Conservation (phyloP, 2,797 vertebrate genomes). For the Gobio occitaniae region DNA sequence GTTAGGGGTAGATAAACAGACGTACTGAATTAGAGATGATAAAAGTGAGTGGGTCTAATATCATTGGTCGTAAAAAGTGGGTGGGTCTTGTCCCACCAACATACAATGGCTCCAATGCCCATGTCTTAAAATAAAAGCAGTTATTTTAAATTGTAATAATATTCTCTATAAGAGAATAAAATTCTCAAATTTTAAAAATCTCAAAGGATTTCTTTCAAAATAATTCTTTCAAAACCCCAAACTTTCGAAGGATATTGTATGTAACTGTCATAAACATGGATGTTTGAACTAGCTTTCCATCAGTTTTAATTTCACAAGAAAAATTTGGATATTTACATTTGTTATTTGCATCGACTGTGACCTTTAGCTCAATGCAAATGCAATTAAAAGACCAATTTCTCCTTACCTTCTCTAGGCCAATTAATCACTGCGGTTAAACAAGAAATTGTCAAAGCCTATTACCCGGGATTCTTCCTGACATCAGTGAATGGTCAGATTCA, state of each 20-base stretch:
- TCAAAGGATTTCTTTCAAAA: background rate
- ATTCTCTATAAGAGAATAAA: no score
- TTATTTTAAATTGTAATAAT: no score
- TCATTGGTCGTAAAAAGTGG: no score
- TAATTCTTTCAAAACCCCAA: background rate
- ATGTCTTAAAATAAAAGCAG: background rate
- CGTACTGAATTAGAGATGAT: no score
- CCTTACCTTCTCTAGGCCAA: conserved; percentile 78
- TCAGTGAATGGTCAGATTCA: conserved; percentile 84
- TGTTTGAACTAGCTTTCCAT: background rate
- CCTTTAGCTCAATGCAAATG: conserved; percentile 10
- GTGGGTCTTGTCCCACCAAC: no score
- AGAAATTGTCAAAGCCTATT: conserved; percentile 83
- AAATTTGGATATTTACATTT: background rate
- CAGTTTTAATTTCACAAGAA: background rate
- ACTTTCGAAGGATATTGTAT: background rate
- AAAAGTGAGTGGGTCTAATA: no score
- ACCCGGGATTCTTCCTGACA: conserved; percentile 86
- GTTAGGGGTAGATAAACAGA: no score
- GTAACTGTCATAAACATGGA: background rate
- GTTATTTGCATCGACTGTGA: conserved; percentile 5
- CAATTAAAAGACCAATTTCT: background rate
- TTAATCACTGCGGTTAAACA: conserved; percentile 88
- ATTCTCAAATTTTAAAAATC: no score
- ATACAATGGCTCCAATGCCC: no score